These are phyloP conservation scores for Neopelma chrysocephalum DNA, from an alignment of 2,797 vertebrate genomes.

Conservation along the genomic window DNA sequence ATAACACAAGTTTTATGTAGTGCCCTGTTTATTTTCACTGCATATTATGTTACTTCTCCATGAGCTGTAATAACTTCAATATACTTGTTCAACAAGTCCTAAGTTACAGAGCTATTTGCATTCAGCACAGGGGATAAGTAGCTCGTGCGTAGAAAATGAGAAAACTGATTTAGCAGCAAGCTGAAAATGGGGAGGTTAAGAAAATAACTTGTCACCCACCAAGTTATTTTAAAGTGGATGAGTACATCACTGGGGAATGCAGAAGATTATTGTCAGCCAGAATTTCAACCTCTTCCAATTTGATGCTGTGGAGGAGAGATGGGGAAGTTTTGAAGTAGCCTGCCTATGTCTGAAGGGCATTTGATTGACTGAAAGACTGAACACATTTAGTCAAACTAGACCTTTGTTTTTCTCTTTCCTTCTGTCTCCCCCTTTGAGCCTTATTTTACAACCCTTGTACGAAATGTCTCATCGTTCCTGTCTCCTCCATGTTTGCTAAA, in stretches of 20 bases:
- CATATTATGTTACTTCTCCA: conserved; percentile 26
- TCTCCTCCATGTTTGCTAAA: background rate
- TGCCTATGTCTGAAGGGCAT: background rate
- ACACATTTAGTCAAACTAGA: background rate
- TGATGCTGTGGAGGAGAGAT: background rate
- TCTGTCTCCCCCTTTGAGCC: background rate
- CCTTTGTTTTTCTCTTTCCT: background rate
- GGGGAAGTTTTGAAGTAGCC: background rate
- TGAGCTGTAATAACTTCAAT: conserved; percentile 1
- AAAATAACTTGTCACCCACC: conserved; percentile 18
- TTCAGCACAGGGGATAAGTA: background rate
- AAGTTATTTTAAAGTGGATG: conserved; percentile 65
- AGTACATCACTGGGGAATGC: conserved; percentile 59
- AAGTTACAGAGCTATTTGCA: background rate
- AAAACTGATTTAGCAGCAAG: conserved; percentile 12
- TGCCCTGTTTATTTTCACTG: conserved; percentile 52
- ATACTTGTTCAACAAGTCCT: conserved; percentile 23
- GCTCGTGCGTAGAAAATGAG: background rate
- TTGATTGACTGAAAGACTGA: background rate
- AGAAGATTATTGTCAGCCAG: conserved; percentile 18
- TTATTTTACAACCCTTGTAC: background rate
- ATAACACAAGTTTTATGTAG: conserved; percentile 12
- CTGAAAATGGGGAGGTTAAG: conserved; percentile 2
- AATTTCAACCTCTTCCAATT: background rate
- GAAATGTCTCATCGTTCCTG: background rate